phyloP scores from a whole-genome alignment of 2,888 invertebrate species.

The Papilio protenor region DNA sequence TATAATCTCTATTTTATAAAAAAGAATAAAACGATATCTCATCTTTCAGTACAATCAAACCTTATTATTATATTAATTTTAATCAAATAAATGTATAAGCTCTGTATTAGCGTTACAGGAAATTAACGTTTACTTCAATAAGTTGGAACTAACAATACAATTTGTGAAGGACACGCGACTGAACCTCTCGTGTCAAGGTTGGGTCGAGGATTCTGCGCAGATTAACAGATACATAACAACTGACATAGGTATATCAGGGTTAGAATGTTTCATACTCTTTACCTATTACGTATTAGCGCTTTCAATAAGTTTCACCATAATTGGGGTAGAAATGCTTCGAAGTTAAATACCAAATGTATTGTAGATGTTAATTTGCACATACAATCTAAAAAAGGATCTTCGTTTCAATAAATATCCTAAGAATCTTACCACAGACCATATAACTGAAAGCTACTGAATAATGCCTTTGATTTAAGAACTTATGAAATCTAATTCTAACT shows the following conservation, averaged over 20 bases:
- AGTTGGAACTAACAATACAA: conserved; percentile 42
- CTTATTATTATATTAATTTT: neutral
- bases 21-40: neutral
- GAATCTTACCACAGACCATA: neutral
- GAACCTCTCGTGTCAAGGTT: conserved; percentile 74
- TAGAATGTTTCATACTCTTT: conserved; percentile 3
- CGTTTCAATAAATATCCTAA: neutral
- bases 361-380: neutral
- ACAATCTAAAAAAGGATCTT: neutral
- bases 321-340: neutral
- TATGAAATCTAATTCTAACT: neutral
- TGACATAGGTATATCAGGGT: neutral
- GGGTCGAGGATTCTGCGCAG: conserved; percentile 81
- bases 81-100: neutral
- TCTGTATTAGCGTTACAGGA: neutral
- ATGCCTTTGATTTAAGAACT: neutral
- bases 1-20: neutral
- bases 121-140: neutral
- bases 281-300: neutral
- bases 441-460: neutral
- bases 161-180: conserved; percentile 72
- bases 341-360: neutral
- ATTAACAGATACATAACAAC: conserved; percentile 47
- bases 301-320: neutral
- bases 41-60: neutral